Evolutionary conservation across 2,797 vertebrate genomes (phyloP).

Genomic region (Halcyon badia): DNA sequence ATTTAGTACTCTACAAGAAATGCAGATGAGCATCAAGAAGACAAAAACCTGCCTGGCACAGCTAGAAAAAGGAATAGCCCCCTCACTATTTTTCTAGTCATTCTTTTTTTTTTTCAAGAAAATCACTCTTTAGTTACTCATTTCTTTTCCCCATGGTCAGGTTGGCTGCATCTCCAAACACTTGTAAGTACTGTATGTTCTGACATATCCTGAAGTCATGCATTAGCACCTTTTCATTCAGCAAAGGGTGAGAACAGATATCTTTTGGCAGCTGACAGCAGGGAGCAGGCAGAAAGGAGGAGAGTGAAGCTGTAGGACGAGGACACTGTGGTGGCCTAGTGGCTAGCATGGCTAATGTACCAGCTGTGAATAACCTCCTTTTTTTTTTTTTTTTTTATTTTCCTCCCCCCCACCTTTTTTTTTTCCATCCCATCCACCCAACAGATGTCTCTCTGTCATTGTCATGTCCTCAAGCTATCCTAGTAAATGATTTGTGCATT

Average conservation of each 20-base stretch:
- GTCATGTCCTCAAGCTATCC: constrained; percentile 83
- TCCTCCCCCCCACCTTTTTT: not conserved
- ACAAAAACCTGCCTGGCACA: constrained; percentile 5
- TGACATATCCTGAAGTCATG: constrained; percentile 93
- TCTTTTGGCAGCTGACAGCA: constrained; percentile 89
- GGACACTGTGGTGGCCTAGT: constrained; percentile 80
- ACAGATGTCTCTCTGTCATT: constrained; percentile 86
- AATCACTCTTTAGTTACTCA: constrained; percentile 71
- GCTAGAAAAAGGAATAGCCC: constrained; percentile 21
- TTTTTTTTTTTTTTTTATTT: not conserved
- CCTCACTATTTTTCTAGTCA: not conserved
- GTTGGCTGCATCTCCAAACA: constrained; percentile 83
- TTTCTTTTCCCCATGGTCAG: constrained; percentile 80
- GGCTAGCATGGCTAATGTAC: constrained; percentile 81
- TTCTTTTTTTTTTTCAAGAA: constrained; percentile 63
- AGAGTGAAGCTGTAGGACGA: constrained; percentile 77
- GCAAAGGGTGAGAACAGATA: constrained; percentile 93
- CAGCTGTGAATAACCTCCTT: constrained; percentile 78
- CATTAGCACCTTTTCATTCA: constrained; percentile 92
- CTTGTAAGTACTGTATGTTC: constrained; percentile 88
- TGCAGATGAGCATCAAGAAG: not conserved
- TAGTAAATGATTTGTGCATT: constrained; percentile 80
- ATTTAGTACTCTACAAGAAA: constrained; percentile 11
- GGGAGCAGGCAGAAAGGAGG: constrained; percentile 78
- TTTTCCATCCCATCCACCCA: constrained; percentile 63